Evolutionary conservation across 2,797 vertebrate genomes (phyloP).

Genomic region (Champsocephalus gunnari): DNA sequence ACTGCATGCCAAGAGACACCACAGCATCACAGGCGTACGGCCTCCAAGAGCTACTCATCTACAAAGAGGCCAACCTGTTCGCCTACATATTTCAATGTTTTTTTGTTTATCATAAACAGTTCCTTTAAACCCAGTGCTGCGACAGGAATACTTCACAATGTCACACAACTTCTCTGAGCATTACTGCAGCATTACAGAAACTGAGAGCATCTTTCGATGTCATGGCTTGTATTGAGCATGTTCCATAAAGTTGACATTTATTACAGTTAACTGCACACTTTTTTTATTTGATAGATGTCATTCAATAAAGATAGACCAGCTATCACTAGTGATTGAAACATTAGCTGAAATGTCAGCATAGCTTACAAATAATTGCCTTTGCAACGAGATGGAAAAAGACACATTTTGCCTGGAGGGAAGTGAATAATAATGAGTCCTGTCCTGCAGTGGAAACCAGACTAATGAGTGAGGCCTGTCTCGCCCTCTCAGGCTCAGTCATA

Average conservation of each 20-base stretch:
- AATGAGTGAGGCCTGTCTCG: slow-evolving; percentile 51
- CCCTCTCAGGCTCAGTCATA: slow-evolving; percentile 29
- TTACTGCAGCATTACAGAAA: neutral
- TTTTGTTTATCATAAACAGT: slow-evolving; percentile 9
- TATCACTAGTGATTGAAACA: slow-evolving; percentile 20
- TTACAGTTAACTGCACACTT: neutral
- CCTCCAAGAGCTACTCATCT: slow-evolving; percentile 40
- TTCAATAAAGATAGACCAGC: neutral
- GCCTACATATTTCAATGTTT: slow-evolving; percentile 17
- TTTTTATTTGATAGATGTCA: too few relatives aligned
- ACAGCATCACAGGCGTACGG: slow-evolving; percentile 47
- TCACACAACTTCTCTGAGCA: neutral
- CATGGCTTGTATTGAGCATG: neutral
- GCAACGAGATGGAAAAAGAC: slow-evolving; percentile 33
- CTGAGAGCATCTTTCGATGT: slow-evolving; percentile 2
- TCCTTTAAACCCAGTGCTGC: slow-evolving; percentile 14
- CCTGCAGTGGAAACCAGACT: slow-evolving; percentile 53
- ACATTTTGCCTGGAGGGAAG: slow-evolving; percentile 35
- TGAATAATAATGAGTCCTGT: slow-evolving; percentile 41
- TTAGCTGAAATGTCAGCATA: slow-evolving; percentile 33
- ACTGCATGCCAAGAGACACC: slow-evolving; percentile 59
- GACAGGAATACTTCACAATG: slow-evolving; percentile 8
- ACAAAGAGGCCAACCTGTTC: slow-evolving; percentile 17
- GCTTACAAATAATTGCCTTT: slow-evolving; percentile 34
- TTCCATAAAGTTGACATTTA: slow-evolving; percentile 6